Evolutionary conservation across 2,113 vertebrate genomes (phyloP).

Genomic region (Salvator merianae): DNA sequence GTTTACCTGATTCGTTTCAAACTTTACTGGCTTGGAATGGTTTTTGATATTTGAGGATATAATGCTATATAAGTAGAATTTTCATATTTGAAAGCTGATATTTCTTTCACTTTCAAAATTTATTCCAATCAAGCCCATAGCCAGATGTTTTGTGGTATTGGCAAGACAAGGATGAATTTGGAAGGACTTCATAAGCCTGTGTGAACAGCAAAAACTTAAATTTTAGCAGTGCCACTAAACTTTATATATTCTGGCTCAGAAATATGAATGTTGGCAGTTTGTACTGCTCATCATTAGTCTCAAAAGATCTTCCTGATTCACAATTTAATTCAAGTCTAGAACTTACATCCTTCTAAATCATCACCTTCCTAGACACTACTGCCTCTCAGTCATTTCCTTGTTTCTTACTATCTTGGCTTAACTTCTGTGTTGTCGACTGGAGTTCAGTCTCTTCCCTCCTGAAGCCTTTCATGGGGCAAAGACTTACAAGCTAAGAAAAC

Average conservation of each 20-base stretch:
- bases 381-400: neutral
- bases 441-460: neutral
- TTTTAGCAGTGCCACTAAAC: neutral
- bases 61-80: neutral
- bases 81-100: neutral
- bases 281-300: neutral
- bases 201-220: neutral
- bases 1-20: neutral
- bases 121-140: neutral
- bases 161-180: neutral
- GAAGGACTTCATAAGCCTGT: neutral
- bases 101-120: neutral
- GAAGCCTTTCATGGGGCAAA: neutral
- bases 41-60: neutral
- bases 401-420: neutral
- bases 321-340: neutral
- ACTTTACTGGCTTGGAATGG: neutral
- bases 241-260: constrained; percentile 7
- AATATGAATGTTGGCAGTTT: neutral
- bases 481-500: no score
- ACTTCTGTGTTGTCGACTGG: neutral
- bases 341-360: neutral
- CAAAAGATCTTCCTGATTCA: neutral
- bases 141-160: neutral
- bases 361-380: neutral